phyloP scores from a whole-genome alignment of 2,888 invertebrate species.

The Therioaphis trifolii region DNA sequence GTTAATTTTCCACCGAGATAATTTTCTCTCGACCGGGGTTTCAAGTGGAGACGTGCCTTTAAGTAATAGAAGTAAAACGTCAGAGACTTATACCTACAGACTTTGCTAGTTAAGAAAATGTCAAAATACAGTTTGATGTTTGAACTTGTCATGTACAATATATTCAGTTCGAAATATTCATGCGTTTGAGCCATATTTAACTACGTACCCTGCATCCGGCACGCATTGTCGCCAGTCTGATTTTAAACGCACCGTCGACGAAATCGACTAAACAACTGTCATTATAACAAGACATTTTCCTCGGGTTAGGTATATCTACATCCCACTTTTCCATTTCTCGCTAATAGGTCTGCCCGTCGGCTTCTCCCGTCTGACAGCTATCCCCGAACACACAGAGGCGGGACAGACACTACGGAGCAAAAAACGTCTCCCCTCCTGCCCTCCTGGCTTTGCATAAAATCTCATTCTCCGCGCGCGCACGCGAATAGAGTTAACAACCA shows the following conservation, averaged over 20 bases:
- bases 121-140: too few relatives aligned
- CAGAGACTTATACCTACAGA: too few relatives aligned
- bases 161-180: too few relatives aligned
- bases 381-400: too few relatives aligned
- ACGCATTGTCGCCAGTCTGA: not conserved
- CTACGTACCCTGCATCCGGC: not conserved
- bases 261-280: slow-evolving; percentile 38
- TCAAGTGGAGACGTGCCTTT: too few relatives aligned
- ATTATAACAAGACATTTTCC: slow-evolving; percentile 37
- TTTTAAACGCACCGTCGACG: not conserved
- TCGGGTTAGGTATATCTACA: not conserved
- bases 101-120: too few relatives aligned
- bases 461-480: not conserved
- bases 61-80: too few relatives aligned
- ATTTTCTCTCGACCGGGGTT: too few relatives aligned
- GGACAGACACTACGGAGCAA: not conserved
- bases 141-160: too few relatives aligned
- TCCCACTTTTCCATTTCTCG: not conserved
- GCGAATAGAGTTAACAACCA: slow-evolving; percentile 24
- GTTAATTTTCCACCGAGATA: too few relatives aligned
- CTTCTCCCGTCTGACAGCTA: slow-evolving; percentile 33
- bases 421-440: not conserved
- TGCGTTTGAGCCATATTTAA: not conserved
- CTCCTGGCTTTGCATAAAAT: slow-evolving; percentile 17
- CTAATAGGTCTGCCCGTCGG: slow-evolving; percentile 46